Evolutionary conservation across 2,888 invertebrate genomes (phyloP), one percentile per base, ranked within the genome.

Genomic region (Timema podura): DNA sequence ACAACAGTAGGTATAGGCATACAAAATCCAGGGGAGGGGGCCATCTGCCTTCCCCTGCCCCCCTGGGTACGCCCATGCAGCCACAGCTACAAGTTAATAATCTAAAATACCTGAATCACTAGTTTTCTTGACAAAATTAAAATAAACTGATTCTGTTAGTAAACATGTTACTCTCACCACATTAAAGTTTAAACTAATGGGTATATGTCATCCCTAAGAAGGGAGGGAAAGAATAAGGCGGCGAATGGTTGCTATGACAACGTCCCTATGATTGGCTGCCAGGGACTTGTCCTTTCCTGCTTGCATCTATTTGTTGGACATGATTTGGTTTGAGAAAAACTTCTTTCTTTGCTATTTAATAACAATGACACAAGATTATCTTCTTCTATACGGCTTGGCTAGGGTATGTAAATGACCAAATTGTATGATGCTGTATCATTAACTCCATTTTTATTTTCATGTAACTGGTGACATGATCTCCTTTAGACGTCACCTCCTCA

Each of bases 401-500:
- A 54, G 54, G 54, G 11, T 54, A 16, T n/a, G n/a, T n/a, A 54
- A 54, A 54, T 11, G 54, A 54, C 54, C 54, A 54, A 13, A 7
- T 54, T 54, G 54, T 16, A 13, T 11, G 16, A 2, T 54, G 10
- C 54, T 54, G 11, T 2, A 13, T 5, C 54, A 7, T 15, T 54
- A 54, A 54, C 54, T 6, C 54, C 54, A 6, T 13, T 54, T 54
- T 5, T 5, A 54, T 13, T 54, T 54, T n/a, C n/a, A n/a, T n/a
- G n/a, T n/a, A n/a, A n/a, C 16, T 54, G 11, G 5, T 54, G 54
- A 54, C 54, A 54, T 54, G 54, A 54, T 54, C 16, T 15, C 16
- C 16, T 54, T 54, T 54, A 16, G 54, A 13, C 16, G 54, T 13
- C 54, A 54, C 54, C 54, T 54, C 54, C 54, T 54, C 54, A 54